These are phyloP conservation scores for Drosophila atripex DNA, from an alignment of 2,888 invertebrate genomes.

Conservation along the genomic window DNA sequence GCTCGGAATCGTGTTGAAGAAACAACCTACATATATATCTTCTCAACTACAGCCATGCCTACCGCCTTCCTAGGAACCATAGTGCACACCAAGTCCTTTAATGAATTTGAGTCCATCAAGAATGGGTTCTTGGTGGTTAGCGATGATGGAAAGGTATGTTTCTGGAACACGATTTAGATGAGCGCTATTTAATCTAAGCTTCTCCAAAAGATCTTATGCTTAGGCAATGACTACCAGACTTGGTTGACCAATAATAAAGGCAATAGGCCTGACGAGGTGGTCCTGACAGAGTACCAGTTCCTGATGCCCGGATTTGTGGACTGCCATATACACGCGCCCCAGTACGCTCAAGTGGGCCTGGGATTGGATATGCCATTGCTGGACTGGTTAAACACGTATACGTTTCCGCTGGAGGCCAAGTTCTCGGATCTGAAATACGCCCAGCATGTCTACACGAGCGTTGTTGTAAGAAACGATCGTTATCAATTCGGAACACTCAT, in stretches of 20 bases:
- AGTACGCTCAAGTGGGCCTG: constrained; percentile 93
- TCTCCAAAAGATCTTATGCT: constrained; percentile 82
- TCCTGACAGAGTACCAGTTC: constrained; percentile 86
- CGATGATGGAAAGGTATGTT: constrained; percentile 86
- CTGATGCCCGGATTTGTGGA: constrained; percentile 95
- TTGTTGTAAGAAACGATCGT: constrained; percentile 88
- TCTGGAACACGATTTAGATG: background rate
- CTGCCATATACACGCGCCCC: constrained; percentile 95
- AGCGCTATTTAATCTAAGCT: background rate
- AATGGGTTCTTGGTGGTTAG: constrained; percentile 86
- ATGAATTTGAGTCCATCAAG: constrained; percentile 83
- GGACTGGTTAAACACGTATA: constrained; percentile 94
- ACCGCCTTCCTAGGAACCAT: constrained; percentile 83
- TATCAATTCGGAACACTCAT: background rate
- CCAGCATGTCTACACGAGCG: constrained; percentile 88
- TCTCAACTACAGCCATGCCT: constrained; percentile 59
- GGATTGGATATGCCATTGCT: constrained; percentile 91
- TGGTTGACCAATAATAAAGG: constrained; percentile 53
- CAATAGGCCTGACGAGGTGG: constrained; percentile 45
- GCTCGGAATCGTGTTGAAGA: constrained; percentile 5
- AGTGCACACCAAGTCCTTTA: constrained; percentile 82
- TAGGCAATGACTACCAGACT: constrained; percentile 79
- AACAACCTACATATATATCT: constrained; percentile 1
- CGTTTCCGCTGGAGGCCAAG: constrained; percentile 92
- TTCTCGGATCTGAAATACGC: constrained; percentile 89